Percentiles rank a stretch among this genome's conserved stretches.
phyloP scores from a whole-genome alignment of 2,888 invertebrate species.

The Chrysina gloriosa region DNA sequence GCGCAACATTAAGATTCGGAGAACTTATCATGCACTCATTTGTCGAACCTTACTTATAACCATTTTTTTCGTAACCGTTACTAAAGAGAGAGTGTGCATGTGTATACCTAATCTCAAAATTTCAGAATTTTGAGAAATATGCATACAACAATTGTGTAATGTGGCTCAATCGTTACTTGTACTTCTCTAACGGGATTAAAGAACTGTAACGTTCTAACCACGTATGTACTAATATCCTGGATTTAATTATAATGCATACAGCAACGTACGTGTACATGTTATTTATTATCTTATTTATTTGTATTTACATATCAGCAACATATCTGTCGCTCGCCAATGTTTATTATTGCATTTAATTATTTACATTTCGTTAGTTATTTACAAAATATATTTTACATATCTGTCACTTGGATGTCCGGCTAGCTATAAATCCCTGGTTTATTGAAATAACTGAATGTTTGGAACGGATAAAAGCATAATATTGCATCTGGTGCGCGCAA shows the following conservation, averaged over 20 bases:
- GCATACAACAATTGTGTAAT: too few relatives aligned
- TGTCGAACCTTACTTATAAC: too few relatives aligned
- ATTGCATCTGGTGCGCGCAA: constrained; percentile 37
- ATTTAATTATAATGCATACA: constrained; percentile 33
- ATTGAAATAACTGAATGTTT: constrained; percentile 37
- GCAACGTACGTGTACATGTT: constrained; percentile 15
- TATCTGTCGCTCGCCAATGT: constrained; percentile 36
- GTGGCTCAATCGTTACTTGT: neutral
- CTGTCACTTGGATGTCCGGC: constrained; percentile 37
- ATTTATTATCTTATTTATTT: constrained; percentile 38
- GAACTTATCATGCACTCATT: too few relatives aligned
- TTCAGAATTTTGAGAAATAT: too few relatives aligned
- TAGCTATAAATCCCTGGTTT: constrained; percentile 33
- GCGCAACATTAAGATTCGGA: too few relatives aligned
- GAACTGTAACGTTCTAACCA: neutral
- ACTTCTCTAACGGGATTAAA: neutral
- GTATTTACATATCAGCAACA: constrained; percentile 36
- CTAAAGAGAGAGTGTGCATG: too few relatives aligned
- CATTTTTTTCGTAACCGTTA: too few relatives aligned
- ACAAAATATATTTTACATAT: constrained; percentile 36
- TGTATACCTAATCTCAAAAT: too few relatives aligned
- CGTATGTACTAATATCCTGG: constrained; percentile 29
- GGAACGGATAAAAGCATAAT: constrained; percentile 33
- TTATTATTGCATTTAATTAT: constrained; percentile 37
- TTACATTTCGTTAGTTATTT: constrained; percentile 39